Base-by-base conservation (phyloP, 30 jellyfish, hydroid and myxozoan species). In the Calvadosia cruxmelitensis region DNA sequence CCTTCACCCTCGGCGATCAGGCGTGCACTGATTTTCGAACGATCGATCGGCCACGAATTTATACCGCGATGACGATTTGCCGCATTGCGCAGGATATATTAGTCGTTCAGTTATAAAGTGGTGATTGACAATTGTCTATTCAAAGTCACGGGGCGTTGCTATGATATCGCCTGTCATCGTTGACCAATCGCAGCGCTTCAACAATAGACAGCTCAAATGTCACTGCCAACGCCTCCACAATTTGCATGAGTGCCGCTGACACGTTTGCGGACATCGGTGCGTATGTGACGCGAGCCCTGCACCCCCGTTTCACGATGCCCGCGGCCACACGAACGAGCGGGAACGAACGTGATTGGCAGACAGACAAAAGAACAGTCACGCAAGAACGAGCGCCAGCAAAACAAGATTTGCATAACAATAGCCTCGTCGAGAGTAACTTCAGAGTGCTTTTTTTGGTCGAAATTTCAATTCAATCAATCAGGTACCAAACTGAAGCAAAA, bases 91-190 rank as follows among this genome's bases (percentile, higher is more conserved):
- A 5, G 20, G 15, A 5, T 10, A 42, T 42, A 42, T 42, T 42
- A 42, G 57, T 10, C 57, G 57, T 20, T 42, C 57, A 82, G 75
- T 74, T 30, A 81, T 73, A 67, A 69, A 74, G 80, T 82, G 94
- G 66, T 80, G 94, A 82, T 72, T 65, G 94, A 82, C 94, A 82
- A 82, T 57, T 34, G 80, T 34, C 42, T 67, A n/a, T 67, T 85
- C 72, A 73, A 52, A 70, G 88, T 33, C 72, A 73, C 83, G 84
- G 68, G 94, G 94, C 94, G 94, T 74, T 42, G 20, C 57, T 42
- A 42, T 42, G 57, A 42, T 5, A 42, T 10, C 10, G 57, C 20
- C 57, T 42, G 57, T 42, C 57, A 42, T 42, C 57, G 20, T 42
- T 42, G 57, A 42, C 57, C 57, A 42, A 42, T 42, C 57, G 20